A percentile compares a stretch with the other conserved stretches of the same genome.
These are phyloP conservation scores for Amitus sp. DNA, from an alignment of 2,888 invertebrate species.

Conservation along the genomic window DNA sequence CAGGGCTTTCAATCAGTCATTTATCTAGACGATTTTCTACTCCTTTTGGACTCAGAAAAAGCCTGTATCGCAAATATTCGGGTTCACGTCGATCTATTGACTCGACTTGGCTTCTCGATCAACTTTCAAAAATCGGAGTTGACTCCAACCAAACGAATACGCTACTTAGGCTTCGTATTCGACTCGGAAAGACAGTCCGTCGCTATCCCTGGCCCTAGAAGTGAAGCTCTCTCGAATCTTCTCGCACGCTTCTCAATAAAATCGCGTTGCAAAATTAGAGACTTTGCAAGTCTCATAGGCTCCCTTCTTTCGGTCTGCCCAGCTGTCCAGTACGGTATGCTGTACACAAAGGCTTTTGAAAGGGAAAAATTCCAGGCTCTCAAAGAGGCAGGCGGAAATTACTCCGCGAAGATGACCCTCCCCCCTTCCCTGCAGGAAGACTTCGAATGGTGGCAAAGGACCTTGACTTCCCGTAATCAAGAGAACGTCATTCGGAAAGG, in stretches of 20 bases:
- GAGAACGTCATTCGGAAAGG: constrained; percentile 8
- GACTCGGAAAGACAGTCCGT: constrained; percentile 12
- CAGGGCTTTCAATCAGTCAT: too few relatives aligned
- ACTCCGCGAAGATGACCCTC: background rate
- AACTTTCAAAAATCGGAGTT: constrained; percentile 13
- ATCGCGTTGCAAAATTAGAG: constrained; percentile 6
- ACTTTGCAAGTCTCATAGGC: constrained; percentile 21
- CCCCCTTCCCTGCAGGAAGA: background rate
- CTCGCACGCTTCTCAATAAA: background rate
- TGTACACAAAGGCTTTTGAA: constrained; percentile 24
- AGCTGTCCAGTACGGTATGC: constrained; percentile 17
- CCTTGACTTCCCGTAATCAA: background rate
- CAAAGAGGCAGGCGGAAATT: background rate
- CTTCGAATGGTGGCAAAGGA: constrained; percentile 31
- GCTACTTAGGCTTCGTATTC: constrained; percentile 17
- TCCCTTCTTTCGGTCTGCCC: constrained; percentile 22
- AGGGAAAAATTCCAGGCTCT: constrained; percentile 13
- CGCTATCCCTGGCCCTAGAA: constrained; percentile 8
- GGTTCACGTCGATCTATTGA: too few relatives aligned
- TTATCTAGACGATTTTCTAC: constrained; percentile 15
- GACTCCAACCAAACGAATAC: background rate
- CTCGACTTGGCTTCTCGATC: constrained; percentile 10
- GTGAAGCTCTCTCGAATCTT: background rate
- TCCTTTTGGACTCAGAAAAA: too few relatives aligned
- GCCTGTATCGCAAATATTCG: too few relatives aligned